Percentiles rank a stretch among this genome's conserved stretches.
These are phyloP conservation scores for Orchesellides sinensis DNA, from an alignment of 2,888 invertebrate genomes.

Conservation along the genomic window DNA sequence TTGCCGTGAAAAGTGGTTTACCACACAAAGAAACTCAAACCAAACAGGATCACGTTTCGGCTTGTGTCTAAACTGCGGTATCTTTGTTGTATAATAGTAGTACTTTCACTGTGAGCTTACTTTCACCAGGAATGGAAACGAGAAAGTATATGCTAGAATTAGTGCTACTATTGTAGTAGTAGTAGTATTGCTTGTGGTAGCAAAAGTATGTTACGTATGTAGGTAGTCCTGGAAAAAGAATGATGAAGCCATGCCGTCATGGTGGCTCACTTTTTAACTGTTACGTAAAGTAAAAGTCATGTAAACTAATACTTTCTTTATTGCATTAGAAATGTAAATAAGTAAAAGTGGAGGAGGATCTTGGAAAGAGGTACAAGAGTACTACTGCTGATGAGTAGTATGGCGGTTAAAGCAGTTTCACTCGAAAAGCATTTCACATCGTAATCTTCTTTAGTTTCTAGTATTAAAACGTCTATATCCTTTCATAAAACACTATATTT, in stretches of 20 bases:
- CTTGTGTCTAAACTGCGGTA: conserved; percentile 19
- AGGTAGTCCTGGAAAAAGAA: neutral
- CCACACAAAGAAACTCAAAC: conserved; percentile 55
- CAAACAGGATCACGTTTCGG: conserved; percentile 46
- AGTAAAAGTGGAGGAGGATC: conserved; percentile 25
- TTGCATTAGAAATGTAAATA: conserved; percentile 61
- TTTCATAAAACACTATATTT: too few relatives aligned
- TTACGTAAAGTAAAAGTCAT: neutral
- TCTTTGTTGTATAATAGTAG: conserved; percentile 4
- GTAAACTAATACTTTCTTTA: conserved; percentile 25
- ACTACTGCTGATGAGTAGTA: too few relatives aligned
- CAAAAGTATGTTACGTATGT: too few relatives aligned
- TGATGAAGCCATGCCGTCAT: conserved; percentile 21
- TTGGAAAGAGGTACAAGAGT: too few relatives aligned
- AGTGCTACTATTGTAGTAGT: neutral
- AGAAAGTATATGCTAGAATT: neutral
- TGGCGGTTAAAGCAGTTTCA: too few relatives aligned
- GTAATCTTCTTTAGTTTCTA: too few relatives aligned
- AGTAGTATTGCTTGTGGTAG: too few relatives aligned
- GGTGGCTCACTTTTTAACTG: conserved; percentile 31
- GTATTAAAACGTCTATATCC: too few relatives aligned
- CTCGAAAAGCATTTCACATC: too few relatives aligned
- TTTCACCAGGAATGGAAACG: neutral
- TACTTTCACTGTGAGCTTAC: neutral
- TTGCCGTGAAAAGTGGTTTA: conserved; percentile 22